phyloP scores from a whole-genome alignment of 2,888 invertebrate genomes.

The Noctua janthe region DNA sequence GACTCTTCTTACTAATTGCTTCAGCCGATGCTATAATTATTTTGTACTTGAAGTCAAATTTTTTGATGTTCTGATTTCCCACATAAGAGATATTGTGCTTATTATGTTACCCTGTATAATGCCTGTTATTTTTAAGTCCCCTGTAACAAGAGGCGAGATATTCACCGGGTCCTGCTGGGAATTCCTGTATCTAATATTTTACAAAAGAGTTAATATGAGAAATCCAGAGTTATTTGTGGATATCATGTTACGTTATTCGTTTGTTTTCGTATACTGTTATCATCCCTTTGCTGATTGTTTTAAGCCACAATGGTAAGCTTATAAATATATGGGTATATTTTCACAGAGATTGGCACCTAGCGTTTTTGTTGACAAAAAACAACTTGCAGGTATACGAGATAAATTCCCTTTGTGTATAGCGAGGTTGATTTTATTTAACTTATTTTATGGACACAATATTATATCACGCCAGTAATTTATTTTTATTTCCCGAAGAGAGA shows the following conservation, averaged over 20 bases:
- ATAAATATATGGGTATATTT: not conserved
- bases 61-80: not conserved
- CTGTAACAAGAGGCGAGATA: too few species aligned
- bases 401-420: not conserved
- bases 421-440: not conserved
- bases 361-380: not conserved
- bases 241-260: not conserved
- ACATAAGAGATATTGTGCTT: not conserved
- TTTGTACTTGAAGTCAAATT: too few species aligned
- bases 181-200: not conserved
- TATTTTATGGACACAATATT: not conserved
- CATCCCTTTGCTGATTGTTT: slow-evolving; percentile 29
- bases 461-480: not conserved
- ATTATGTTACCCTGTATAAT: not conserved
- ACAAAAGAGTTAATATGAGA: not conserved
- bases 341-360: not conserved
- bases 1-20: too few species aligned
- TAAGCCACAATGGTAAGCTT: not conserved
- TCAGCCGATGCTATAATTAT: too few species aligned
- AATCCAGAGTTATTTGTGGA: not conserved
- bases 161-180: not conserved
- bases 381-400: not conserved
- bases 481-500: not conserved
- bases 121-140: not conserved
- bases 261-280: not conserved